Base-by-base conservation (phyloP, 2,888 invertebrate genomes). In the Spodoptera picta region DNA sequence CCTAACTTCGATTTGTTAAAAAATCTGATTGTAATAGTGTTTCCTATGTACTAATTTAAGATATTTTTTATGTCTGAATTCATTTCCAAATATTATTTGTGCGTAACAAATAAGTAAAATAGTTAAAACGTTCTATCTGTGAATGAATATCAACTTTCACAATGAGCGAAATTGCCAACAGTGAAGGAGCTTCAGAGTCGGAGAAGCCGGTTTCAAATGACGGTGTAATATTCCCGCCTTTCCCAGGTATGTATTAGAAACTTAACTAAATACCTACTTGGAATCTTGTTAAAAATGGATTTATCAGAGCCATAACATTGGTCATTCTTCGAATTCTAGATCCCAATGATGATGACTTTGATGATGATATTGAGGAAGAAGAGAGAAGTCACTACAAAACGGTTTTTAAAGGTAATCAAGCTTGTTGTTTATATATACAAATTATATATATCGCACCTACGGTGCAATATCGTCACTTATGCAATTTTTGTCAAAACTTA, bases 341-440 rank as follows among this genome's bases (percentile, higher is more conserved):
- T 54, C 92, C 94, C 45, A 86, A 80, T 42, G 92, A 92, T 78
- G 79, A 82, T 44, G 95, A 95, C 77, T 96, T 96, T 78, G 95
- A 96, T 69, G 93, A 95, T 14, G 93, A 94, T 79, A 89, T 96
- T 69, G 72, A 90, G 4, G 92, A 95, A 69, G 95, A 95, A 65
- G 96, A 96, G 79, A 92, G 91, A 48, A 86, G 85, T 41, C 94
- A 92, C 81, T 96, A 95, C 77, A 86, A 90, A 69, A 89, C 86
- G 71, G 93, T 93, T 74, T 96, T 95, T 85, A 85, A 85, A 84
- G 94, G 95, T 95, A 80, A 64, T 51, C 46, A 52, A 47, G 14
- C 5, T n/a, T 36, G 6, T 36, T 14, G 14, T 6, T 43, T 24
- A 1, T 24, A 1, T 19, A 24, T 6, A 14, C 14, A 14, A 14